Evolutionary conservation across 1,140 invertebrate species (phyloP).

Genomic region (Lordiphosa clarofinis): DNA sequence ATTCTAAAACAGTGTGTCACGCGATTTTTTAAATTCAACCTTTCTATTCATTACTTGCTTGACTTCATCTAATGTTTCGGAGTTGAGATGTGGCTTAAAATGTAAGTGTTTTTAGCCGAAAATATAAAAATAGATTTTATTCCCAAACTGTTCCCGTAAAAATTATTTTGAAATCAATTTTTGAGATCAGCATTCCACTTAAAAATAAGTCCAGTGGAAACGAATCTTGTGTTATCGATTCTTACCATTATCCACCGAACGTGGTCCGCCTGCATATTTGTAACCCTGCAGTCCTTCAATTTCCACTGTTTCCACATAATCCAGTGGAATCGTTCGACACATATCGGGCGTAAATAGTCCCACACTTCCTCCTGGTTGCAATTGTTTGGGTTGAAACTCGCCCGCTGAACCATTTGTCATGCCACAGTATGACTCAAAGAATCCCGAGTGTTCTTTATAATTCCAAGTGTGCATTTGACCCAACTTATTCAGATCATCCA

Average conservation of each 20-base stretch:
- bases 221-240: no score
- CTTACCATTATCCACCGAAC: constrained; percentile 84
- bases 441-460: constrained; percentile 82
- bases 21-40: no score
- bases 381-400: constrained; percentile 86
- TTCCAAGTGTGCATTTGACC: constrained; percentile 87
- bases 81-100: no score
- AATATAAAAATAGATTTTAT: no score
- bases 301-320: constrained; percentile 81
- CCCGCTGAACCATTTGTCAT: constrained; percentile 86
- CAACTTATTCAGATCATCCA: constrained; percentile 81
- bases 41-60: no score
- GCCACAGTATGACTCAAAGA: constrained; percentile 82
- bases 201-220: no score
- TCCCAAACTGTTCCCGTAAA: no score
- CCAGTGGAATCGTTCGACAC: constrained; percentile 83
- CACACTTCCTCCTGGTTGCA: constrained; percentile 82
- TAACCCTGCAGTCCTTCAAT: constrained; percentile 82
- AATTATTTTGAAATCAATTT: no score
- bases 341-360: constrained; percentile 85
- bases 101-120: no score
- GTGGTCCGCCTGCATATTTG: constrained; percentile 81
- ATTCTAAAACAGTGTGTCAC: no score
- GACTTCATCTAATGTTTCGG: no score
- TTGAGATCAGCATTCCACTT: no score